Base-by-base conservation (phyloP, 2,113 vertebrate species). In the Tachuris rubrigastra region DNA sequence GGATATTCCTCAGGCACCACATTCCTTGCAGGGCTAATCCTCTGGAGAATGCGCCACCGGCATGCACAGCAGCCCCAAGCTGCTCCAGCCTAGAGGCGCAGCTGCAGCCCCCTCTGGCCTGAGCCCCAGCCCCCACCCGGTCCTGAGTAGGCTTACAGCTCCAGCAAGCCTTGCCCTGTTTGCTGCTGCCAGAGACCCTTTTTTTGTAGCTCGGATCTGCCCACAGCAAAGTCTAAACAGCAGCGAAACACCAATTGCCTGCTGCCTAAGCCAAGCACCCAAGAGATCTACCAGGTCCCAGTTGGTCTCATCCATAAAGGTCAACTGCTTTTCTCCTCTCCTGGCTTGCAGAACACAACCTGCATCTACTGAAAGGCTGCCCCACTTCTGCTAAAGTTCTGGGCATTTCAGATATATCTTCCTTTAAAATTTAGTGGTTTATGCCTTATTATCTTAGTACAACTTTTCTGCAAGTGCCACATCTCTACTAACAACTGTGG, bases 41-140 rank as follows among this genome's bases (percentile, higher is more conserved):
- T 0, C 1, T 0, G 60, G 37, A 56, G 63, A 91, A 94, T 71
- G 84, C 0, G 3, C 23, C 8, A 0, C 28, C 6, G 0, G 62
- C 78, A 22, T 6, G 25, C 71, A 50, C 0, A 0, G 59, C 87
- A 63, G 50, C 52, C 31, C 41, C 9, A 2, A 1, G 23, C 35
- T 21, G 33, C 2, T 0, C 10, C 16, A 31, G 42, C 42, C 21
- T 24, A 44, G 44, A 81, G 74, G 59, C 9, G 13, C 74, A 22
- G 28, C 52, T 0, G 3, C 71, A 56, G 49, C 33, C 62, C 0
- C 0, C 0, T 39, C 49, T 30, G 15, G 12, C 50, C 58, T 39
- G 17, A 22, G 55, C 27, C 59, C 12, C 35, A 2, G 35, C 55
- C 39, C 18, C n/a, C 44, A 39, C 5, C 3, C 5, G 37, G 10